Base-by-base conservation (phyloP, 2,797 vertebrate genomes). In the Falco cherrug region DNA sequence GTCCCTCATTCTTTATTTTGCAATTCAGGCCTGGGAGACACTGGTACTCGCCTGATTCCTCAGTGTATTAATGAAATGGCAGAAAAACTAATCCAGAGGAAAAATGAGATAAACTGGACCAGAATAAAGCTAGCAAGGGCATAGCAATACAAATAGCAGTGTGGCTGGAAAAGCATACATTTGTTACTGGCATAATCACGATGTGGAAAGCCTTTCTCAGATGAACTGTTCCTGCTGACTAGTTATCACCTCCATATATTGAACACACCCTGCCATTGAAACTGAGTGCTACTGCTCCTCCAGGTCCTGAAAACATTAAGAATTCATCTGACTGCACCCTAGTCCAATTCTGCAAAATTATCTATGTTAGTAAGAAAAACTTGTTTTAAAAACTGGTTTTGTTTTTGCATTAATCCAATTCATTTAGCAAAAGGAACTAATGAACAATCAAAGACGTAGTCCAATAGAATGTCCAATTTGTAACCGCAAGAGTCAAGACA, bases 371-470 rank as follows among this genome's bases (percentile, higher is more conserved):
- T 13, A 50, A 18, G 35, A 31, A 75, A 37, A 60, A 74, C 29
- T 2, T 10, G 35, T 15, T 63, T 41, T 35, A 26, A 64, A 53
- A 51, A 12, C 14, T 39, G 8, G 8, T 31, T 74, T 63, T 56
- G 24, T 29, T 84, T 89, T 57, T 84, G 33, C 45, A 79, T 51
- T 35, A 84, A 69, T 11, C 10, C 26, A 56, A n/a, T 56, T 45
- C 18, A 57, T 47, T 68, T 74, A 63, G n/a, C 74, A 79, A 84
- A 69, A 67, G 24, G 35, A 73, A 60, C 13, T 17, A 53, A 78
- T 0, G 1, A 60, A n/a, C 16, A 50, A 39, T 3, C 2, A 4
- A 74, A 79, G 50, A 63, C 0, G 0, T 9, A 50, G 20, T 35
- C 5, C 21, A 89, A 56, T 5, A 79, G 33, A 28, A 35, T 37